These are phyloP conservation scores for Melopsittacus undulatus DNA, from an alignment of 2,797 vertebrate genomes.

Conservation along the genomic window DNA sequence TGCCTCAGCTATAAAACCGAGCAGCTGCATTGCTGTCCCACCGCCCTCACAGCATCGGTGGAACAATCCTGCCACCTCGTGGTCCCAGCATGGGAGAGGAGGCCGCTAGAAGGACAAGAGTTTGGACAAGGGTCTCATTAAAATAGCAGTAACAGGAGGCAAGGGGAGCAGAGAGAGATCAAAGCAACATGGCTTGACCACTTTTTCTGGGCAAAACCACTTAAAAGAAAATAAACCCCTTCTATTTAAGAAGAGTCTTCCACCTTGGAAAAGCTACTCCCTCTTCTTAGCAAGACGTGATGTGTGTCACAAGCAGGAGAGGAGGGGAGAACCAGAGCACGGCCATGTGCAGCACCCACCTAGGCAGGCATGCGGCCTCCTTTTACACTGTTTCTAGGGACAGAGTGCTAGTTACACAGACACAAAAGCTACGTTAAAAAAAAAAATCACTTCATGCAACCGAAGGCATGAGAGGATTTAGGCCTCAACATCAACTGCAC, in stretches of 20 bases:
- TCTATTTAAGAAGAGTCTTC: not conserved
- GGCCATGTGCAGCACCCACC: not conserved
- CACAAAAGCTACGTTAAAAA: not conserved
- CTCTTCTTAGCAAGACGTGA: not conserved
- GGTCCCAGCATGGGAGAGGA: not conserved
- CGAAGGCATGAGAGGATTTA: not conserved
- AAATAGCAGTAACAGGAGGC: not conserved
- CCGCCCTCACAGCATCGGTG: not conserved
- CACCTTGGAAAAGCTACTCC: not conserved
- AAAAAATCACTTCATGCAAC: not conserved
- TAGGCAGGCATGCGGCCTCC: not conserved
- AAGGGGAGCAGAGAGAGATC: not conserved
- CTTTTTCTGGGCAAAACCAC: not conserved
- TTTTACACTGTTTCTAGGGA: not conserved
- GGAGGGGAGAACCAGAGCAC: fast-evolving
- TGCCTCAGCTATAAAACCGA: constrained; percentile 1
- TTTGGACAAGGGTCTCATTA: not conserved
- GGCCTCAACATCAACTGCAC: not conserved
- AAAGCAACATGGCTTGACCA: not conserved
- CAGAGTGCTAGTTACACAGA: not conserved
- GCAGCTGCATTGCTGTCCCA: constrained; percentile 35
- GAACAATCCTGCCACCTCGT: constrained; percentile 74
- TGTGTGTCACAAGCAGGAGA: not conserved
- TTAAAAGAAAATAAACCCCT: not conserved
- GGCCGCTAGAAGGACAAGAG: not conserved